Evolutionary conservation across 2,888 invertebrate species (phyloP).

Genomic region (Leptopilina syphax): DNA sequence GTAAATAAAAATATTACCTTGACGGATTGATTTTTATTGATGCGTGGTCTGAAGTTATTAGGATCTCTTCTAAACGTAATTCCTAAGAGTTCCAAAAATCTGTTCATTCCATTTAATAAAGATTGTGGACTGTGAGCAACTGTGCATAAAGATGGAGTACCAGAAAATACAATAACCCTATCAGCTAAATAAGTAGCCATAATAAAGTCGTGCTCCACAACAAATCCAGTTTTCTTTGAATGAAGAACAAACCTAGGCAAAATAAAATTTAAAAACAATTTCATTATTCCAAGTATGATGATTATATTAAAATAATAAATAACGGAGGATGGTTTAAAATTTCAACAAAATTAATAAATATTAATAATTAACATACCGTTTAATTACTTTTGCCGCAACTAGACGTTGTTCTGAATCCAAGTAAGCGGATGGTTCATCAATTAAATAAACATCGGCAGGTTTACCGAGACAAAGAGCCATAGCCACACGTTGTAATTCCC

Average conservation of each 20-base stretch:
- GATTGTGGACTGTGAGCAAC: conserved; percentile 95
- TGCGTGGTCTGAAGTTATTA: conserved; percentile 98
- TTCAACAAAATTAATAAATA: conserved; percentile 5
- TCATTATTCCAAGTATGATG: too few species aligned
- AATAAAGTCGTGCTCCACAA: conserved; percentile 99
- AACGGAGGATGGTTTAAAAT: too few species aligned
- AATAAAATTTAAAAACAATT: not conserved
- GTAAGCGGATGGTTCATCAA: conserved; percentile 99
- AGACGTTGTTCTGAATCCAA: conserved; percentile 99
- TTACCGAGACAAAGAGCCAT: conserved; percentile 97
- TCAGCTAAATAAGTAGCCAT: conserved; percentile 99
- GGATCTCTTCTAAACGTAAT: conserved; percentile 99
- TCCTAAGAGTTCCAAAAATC: conserved; percentile 94
- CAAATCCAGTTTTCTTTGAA: conserved; percentile 99
- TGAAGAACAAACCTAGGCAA: conserved; percentile 92
- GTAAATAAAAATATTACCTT: conserved; percentile 81
- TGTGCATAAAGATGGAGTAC: conserved; percentile 92
- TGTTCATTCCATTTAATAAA: conserved; percentile 98
- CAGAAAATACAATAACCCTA: conserved; percentile 98
- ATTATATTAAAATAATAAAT: not conserved
- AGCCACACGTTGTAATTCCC: conserved; percentile 98
- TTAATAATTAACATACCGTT: conserved; percentile 81
- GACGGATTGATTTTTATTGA: conserved; percentile 97
- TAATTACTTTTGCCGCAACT: conserved; percentile 99
- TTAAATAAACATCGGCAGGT: conserved; percentile 98